Conservation (phyloP, 92 coral and sea anemone genomes). For the Palythoa grandiflora region DNA sequence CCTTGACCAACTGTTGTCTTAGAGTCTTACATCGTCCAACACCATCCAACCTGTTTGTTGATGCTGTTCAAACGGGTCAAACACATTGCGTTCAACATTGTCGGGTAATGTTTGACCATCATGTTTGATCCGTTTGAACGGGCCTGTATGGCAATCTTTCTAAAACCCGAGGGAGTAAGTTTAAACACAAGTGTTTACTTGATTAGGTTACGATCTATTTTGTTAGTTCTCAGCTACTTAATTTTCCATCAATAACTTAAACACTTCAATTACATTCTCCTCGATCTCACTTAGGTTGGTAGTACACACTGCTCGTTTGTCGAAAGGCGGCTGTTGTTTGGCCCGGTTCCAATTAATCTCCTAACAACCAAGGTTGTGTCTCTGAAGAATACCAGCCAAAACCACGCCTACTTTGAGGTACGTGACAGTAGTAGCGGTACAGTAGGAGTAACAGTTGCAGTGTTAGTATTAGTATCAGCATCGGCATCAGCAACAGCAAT, state of each 20-base stretch:
- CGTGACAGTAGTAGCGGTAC: background rate
- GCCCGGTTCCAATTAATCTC: constrained; percentile 91
- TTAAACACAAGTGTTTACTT: too few species aligned
- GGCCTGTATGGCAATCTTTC: too few species aligned
- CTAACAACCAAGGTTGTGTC: constrained; percentile 85
- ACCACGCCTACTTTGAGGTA: constrained; percentile 96
- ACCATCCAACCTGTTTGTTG: too few species aligned
- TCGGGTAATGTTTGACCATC: too few species aligned
- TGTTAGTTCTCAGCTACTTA: background rate
- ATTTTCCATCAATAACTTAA: background rate
- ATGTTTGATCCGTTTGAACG: background rate
- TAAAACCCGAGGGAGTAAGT: too few species aligned
- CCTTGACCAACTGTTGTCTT: too few species aligned
- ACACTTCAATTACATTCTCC: background rate
- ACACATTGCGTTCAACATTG: too few species aligned
- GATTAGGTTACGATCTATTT: background rate
- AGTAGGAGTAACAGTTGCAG: background rate
- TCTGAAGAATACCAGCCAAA: constrained; percentile 80
- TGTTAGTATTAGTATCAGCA: background rate
- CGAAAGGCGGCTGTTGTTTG: constrained; percentile 95
- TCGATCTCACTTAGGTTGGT: constrained; percentile 70
- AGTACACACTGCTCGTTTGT: constrained; percentile 91
- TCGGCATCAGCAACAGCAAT: too few species aligned
- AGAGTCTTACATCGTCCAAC: too few species aligned
- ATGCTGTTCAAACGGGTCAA: background rate